Evolutionary conservation across 2,113 vertebrate genomes (phyloP), one percentile per base, ranked within the genome.

Genomic region (Dipodomys ordii): DNA sequence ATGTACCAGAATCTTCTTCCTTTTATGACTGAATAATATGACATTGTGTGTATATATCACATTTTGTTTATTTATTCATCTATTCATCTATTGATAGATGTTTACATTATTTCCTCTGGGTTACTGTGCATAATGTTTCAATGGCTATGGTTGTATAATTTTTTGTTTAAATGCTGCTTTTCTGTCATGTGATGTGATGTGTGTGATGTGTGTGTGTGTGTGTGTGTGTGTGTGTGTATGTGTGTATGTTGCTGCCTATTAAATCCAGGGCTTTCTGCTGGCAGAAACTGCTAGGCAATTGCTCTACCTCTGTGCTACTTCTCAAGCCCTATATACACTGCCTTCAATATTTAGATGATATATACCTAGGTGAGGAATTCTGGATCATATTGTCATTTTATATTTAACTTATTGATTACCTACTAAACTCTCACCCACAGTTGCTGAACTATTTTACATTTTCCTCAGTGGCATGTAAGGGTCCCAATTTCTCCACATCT

Each of bases 1-100:
- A 19, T 83, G 4, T 65, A 81, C 95, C 28, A 83, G 49, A 89
- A 65, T 74, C 49, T 65, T 69, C 62, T 74, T 94, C 91, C 62
- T 91, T 83, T 94, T 57, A 67, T 87, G 30, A 25, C 32, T 84
- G 30, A 83, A n/a, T 88, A 77, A 72, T 85, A 87, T 74, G 84
- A 57, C 30, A 80, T 25, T 60, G 5, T 90, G 71, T 72, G 60
- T 62, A 49, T 77, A 57, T 90, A 71, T 23, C 27, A 89, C 16
- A 73, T 72, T 91, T 94, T 90, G n/a, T 79, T 82, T 93, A 49
- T 79, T 82, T 93, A 49, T 49, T 49, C 49, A 49, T 49, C 28
- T 27, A 32, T 53, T 78, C 23, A 71, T 88, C 91, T 25, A 25
- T 30, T 82, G n/a, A 82, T 76, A n/a, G 27, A 49, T 60, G 71